Percentiles rank a stretch among this genome's conserved stretches.
Conservation (phyloP, 1,140 invertebrate genomes). For the Euura saliciscinereae region DNA sequence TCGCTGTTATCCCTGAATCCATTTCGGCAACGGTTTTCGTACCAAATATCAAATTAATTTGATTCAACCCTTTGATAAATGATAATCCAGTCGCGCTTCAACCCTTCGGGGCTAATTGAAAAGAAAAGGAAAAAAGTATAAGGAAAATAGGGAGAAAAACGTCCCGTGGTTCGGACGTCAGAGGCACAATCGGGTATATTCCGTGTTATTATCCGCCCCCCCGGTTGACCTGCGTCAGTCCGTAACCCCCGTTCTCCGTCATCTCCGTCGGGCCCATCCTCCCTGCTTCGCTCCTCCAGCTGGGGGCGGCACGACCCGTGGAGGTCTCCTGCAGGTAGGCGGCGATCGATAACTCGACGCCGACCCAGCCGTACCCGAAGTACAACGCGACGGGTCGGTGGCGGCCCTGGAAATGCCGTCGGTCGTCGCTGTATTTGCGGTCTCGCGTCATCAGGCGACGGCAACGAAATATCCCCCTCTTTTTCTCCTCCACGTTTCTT, state of each 20-base stretch:
- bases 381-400: neutral
- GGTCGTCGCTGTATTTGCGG: neutral
- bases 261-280: slow-evolving; percentile 13
- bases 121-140: no score
- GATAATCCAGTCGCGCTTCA: no score
- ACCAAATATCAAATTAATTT: no score
- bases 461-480: neutral
- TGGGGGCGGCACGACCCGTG: slow-evolving; percentile 34
- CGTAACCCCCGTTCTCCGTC: slow-evolving; percentile 7
- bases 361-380: slow-evolving; percentile 52
- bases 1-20: no score
- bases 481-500: neutral
- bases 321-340: slow-evolving; percentile 47
- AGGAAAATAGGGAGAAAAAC: no score
- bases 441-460: neutral
- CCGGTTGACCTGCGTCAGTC: neutral
- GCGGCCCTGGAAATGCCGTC: slow-evolving; percentile 1
- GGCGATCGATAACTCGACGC: slow-evolving; percentile 53
- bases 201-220: neutral
- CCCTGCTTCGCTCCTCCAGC: slow-evolving; percentile 32
- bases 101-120: no score
- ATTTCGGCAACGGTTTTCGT: no score
- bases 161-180: no score
- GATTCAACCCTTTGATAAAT: no score
- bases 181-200: no score